These are phyloP conservation scores for Lumbricus terrestris DNA, from an alignment of 2,888 invertebrate species.

Conservation along the genomic window DNA sequence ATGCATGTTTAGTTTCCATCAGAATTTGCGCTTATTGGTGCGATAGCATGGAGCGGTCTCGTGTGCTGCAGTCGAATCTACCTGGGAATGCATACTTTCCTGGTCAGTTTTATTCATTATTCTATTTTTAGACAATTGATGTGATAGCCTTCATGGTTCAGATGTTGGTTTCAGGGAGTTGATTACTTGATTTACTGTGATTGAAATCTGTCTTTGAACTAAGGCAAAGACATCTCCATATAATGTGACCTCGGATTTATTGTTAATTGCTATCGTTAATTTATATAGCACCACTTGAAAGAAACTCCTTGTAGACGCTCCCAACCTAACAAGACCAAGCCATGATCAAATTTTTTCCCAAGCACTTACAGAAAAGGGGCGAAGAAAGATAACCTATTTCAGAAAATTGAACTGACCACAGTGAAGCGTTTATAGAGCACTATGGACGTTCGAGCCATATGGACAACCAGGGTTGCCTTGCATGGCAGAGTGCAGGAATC, in stretches of 20 bases:
- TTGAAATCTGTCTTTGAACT: neutral
- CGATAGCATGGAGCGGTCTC: slow-evolving; percentile 68
- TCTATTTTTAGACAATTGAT: neutral
- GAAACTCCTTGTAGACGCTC: too few species aligned
- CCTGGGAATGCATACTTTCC: slow-evolving; percentile 87
- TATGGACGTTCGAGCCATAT: too few species aligned
- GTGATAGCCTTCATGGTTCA: neutral
- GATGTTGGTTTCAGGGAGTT: neutral
- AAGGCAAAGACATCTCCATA: neutral
- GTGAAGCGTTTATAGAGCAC: too few species aligned
- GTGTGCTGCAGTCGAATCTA: slow-evolving; percentile 84
- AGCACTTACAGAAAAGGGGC: too few species aligned
- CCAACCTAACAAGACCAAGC: too few species aligned
- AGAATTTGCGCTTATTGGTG: slow-evolving; percentile 58
- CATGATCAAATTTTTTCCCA: too few species aligned
- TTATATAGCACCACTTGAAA: too few species aligned
- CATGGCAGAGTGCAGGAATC: too few species aligned
- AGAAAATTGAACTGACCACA: too few species aligned
- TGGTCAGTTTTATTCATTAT: slow-evolving; percentile 67
- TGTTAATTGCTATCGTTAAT: too few species aligned
- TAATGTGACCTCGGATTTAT: neutral
- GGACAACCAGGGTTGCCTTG: too few species aligned
- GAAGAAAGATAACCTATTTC: too few species aligned
- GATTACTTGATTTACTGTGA: neutral
- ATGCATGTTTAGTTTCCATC: slow-evolving; percentile 60